These are phyloP conservation scores for Blastobasis adustella DNA, from an alignment of 2,888 invertebrate genomes.

Conservation along the genomic window DNA sequence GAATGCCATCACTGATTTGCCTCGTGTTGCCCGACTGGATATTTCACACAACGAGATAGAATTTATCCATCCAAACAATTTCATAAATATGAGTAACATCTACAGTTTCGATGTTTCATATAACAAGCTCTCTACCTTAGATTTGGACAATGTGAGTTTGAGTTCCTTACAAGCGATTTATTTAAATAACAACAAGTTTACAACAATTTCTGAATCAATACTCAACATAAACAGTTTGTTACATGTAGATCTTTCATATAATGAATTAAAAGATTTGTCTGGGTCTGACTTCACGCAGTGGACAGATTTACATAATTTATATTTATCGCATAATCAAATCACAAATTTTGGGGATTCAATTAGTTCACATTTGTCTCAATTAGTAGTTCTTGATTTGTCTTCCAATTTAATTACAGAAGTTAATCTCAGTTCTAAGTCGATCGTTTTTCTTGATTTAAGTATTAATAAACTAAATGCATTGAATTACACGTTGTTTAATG, in stretches of 20 bases:
- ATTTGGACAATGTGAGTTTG: conserved; percentile 27
- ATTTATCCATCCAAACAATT: conserved; percentile 39
- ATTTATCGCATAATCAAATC: conserved; percentile 42
- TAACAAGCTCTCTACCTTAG: conserved; percentile 35
- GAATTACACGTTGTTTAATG: conserved; percentile 35
- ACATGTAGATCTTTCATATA: conserved; percentile 44
- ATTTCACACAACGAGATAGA: conserved; percentile 46
- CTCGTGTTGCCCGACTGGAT: conserved; percentile 45
- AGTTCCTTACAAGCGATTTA: conserved; percentile 43
- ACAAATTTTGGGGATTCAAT: conserved; percentile 38
- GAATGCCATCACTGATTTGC: conserved; percentile 42
- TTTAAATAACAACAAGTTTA: conserved; percentile 42
- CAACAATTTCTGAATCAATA: conserved; percentile 27
- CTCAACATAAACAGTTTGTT: conserved; percentile 25
- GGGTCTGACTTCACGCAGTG: conserved; percentile 23
- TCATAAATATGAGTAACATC: conserved; percentile 40
- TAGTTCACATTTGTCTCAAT: conserved; percentile 34
- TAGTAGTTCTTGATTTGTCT: conserved; percentile 39
- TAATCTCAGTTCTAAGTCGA: conserved; percentile 39
- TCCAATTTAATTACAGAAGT: conserved; percentile 39
- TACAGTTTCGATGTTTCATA: conserved; percentile 50
- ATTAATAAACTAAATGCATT: conserved; percentile 36
- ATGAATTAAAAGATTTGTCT: conserved; percentile 29
- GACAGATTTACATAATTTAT: conserved; percentile 35
- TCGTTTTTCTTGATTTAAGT: conserved; percentile 42